phyloP scores from a whole-genome alignment of 1,140 invertebrate genomes.

The Bombus turneri region DNA sequence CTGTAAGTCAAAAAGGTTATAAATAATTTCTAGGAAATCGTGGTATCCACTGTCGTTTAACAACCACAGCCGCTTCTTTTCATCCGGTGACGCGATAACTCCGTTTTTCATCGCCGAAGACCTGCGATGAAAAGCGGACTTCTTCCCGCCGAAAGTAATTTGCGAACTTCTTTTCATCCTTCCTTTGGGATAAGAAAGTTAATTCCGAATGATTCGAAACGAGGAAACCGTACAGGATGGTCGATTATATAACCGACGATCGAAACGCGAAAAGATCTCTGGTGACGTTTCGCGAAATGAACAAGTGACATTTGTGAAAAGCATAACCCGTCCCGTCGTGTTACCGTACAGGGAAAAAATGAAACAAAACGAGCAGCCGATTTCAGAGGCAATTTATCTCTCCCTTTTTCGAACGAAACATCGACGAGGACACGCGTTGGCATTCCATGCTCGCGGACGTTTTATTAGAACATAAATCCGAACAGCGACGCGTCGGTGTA shows the following conservation, averaged over 20 bases:
- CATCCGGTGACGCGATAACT: neutral
- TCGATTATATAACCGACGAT: neutral
- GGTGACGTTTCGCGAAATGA: neutral
- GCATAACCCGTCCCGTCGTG: neutral
- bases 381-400: constrained; percentile 21
- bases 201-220: neutral
- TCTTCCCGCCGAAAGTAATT: constrained; percentile 7
- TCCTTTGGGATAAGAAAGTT: neutral
- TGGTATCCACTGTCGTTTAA: neutral
- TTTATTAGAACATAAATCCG: constrained; percentile 19
- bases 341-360: neutral
- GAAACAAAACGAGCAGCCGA: neutral
- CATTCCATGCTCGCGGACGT: neutral
- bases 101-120: neutral
- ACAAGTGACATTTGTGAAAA: neutral
- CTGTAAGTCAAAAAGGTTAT: too few species aligned
- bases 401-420: constrained; percentile 10
- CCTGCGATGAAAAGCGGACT: neutral
- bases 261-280: neutral
- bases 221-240: neutral
- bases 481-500: neutral
- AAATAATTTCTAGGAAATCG: neutral
- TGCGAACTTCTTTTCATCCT: neutral
- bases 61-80: neutral
- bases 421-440: neutral